Percentiles rank a stretch among this genome's conserved stretches.
These are phyloP conservation scores for Cygnus olor DNA, from an alignment of 2,797 vertebrate genomes.

Conservation along the genomic window DNA sequence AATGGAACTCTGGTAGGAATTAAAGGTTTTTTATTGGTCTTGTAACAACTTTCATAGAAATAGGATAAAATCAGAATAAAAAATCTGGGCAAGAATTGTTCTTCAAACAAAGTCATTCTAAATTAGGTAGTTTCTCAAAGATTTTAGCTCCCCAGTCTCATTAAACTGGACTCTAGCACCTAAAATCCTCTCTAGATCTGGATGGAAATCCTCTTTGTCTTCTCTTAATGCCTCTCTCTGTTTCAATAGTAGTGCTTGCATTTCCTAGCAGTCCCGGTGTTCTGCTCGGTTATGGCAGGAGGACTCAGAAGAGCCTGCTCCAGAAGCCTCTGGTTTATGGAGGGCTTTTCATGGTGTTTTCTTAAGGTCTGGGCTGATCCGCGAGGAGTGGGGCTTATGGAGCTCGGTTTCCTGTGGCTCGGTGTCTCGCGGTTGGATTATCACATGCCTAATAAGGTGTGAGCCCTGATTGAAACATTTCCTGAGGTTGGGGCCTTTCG, in stretches of 20 bases:
- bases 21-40: background rate
- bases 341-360: background rate
- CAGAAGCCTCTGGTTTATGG: background rate
- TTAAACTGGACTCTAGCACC: background rate
- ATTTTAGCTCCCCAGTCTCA: background rate
- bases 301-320: background rate
- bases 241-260: background rate
- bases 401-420: background rate
- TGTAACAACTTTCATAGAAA: background rate
- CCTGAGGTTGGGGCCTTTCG: background rate
- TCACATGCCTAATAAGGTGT: background rate
- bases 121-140: background rate
- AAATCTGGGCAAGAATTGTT: background rate
- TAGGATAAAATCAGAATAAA: background rate
- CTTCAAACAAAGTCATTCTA: background rate
- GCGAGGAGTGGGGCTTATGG: accelerated
- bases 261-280: background rate
- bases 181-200: background rate
- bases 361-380: accelerated
- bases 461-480: background rate
- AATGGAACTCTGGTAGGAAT: background rate
- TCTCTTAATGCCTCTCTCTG: background rate
- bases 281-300: accelerated
- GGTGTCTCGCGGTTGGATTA: background rate
- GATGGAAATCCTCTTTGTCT: background rate